These are phyloP conservation scores for Asarcornis scutulata DNA, from an alignment of 2,113 vertebrate genomes.

Conservation along the genomic window DNA sequence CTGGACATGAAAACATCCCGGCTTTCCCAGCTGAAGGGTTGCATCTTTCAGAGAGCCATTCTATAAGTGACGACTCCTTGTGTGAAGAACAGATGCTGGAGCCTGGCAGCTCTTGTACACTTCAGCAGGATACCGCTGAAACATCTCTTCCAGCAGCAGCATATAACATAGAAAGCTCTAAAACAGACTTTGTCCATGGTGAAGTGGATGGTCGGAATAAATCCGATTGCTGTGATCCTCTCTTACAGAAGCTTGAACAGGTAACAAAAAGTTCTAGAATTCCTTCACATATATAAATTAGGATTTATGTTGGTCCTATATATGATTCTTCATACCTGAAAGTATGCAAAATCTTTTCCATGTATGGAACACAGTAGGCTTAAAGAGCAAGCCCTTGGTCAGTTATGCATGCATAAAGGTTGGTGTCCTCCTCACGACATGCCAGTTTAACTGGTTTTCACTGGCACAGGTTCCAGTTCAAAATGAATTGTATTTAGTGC, in stretches of 20 bases:
- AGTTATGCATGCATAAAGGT: fast-evolving
- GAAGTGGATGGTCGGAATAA: conserved; percentile 46
- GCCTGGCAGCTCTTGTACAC: not conserved
- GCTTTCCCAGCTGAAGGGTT: conserved; percentile 70
- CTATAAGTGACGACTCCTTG: conserved; percentile 76
- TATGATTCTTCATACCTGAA: not conserved
- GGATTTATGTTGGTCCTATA: not conserved
- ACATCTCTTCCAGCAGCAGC: not conserved
- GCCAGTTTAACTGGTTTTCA: not conserved
- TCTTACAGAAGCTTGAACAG: conserved; percentile 88
- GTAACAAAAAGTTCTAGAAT: conserved; percentile 63
- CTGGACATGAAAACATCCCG: conserved; percentile 66
- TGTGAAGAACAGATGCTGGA: conserved; percentile 44
- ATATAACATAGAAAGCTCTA: not conserved
- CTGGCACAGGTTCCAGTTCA: not conserved
- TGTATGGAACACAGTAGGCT: fast-evolving
- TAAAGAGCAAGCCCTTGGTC: not conserved
- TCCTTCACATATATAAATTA: not conserved
- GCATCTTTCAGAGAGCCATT: conserved; percentile 78
- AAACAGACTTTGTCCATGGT: not conserved
- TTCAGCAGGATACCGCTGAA: conserved; percentile 20
- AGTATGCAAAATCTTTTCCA: not conserved
- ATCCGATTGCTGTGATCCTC: conserved; percentile 59
- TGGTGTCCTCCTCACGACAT: not conserved
- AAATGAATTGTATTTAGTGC: not conserved